A percentile compares a stretch with the other conserved stretches of the same genome.
These are phyloP conservation scores for Trisateles emortualis DNA, from an alignment of 2,888 invertebrate genomes.

Conservation along the genomic window DNA sequence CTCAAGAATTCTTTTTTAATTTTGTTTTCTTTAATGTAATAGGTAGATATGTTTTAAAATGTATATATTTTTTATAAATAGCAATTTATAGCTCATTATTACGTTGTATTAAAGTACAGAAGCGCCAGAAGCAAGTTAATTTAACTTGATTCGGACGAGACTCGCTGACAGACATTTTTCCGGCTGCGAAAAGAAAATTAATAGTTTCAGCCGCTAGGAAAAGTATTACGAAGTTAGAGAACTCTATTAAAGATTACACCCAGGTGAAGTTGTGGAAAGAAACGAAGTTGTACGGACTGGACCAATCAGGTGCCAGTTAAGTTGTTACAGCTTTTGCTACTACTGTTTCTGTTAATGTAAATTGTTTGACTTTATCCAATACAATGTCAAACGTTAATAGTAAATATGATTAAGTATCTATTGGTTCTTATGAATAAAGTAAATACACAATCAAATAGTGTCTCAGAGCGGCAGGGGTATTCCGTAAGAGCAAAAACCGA, in stretches of 20 bases:
- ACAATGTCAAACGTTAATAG: no score
- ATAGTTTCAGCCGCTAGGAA: slow-evolving; percentile 64
- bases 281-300: slow-evolving; percentile 41
- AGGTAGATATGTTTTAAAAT: no score
- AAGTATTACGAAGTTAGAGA: slow-evolving; percentile 66
- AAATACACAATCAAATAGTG: no score
- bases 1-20: no score
- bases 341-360: slow-evolving; percentile 32
- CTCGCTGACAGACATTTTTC: slow-evolving; percentile 61
- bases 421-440: no score
- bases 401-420: no score
- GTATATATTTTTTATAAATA: neutral
- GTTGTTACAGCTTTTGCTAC: slow-evolving; percentile 22
- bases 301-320: slow-evolving; percentile 44
- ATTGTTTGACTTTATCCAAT: no score
- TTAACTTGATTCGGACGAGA: slow-evolving; percentile 45
- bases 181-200: slow-evolving; percentile 68
- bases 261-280: slow-evolving; percentile 47
- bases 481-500: no score
- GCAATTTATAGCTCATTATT: slow-evolving; percentile 21
- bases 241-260: slow-evolving; percentile 69
- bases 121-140: slow-evolving; percentile 48
- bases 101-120: slow-evolving; percentile 26
- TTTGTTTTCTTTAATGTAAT: no score
- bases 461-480: no score